Evolutionary conservation across 1,140 invertebrate species (phyloP).

Genomic region (Triops longicaudatus): DNA sequence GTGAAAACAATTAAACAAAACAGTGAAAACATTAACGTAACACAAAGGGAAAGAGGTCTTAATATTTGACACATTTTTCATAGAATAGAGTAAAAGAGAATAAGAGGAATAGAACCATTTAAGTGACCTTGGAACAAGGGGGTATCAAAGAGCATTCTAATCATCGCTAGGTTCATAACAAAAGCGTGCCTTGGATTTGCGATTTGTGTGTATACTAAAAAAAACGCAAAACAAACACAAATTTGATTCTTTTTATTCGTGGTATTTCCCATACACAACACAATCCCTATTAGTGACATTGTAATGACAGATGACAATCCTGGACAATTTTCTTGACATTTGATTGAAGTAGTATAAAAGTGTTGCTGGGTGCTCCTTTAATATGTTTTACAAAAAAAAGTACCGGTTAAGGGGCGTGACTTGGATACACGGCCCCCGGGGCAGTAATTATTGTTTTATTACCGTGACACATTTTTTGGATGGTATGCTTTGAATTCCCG

Average conservation of each 20-base stretch:
- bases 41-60: not conserved
- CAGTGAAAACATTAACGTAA: not conserved
- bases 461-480: too few relatives aligned
- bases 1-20: not conserved
- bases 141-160: conserved; percentile 5
- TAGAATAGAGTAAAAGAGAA: not conserved
- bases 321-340: not conserved
- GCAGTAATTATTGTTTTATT: too few relatives aligned
- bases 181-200: conserved; percentile 14
- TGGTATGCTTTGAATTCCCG: too few relatives aligned
- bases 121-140: not conserved
- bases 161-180: conserved; percentile 3
- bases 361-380: not conserved
- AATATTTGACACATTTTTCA: not conserved
- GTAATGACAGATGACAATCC: not conserved
- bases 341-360: not conserved
- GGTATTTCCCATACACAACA: not conserved
- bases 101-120: too few relatives aligned
- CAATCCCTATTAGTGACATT: not conserved
- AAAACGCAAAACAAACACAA: not conserved
- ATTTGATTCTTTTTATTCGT: not conserved
- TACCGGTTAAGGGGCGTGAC: too few relatives aligned
- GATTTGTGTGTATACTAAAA: conserved; percentile 9
- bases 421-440: too few relatives aligned
- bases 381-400: too few relatives aligned